Evolutionary conservation across 2,888 invertebrate genomes (phyloP).

Genomic region (Hypomecis atomaria): DNA sequence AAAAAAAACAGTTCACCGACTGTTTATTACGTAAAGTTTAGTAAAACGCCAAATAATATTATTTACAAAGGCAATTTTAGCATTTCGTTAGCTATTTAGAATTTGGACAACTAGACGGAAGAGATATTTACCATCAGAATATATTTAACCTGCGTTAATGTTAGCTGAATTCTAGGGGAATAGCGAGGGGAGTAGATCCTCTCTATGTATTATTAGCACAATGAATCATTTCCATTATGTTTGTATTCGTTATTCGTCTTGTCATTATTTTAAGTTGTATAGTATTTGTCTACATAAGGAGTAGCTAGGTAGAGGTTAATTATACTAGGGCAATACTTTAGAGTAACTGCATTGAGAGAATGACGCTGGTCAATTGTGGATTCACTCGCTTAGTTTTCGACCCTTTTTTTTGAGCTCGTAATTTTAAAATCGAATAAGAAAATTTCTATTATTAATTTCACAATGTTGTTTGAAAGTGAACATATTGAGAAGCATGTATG

Average conservation of each 20-base stretch:
- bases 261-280: conserved; percentile 85
- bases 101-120: conserved; percentile 36
- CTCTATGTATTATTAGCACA: conserved; percentile 78
- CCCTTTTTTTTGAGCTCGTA: too few species aligned
- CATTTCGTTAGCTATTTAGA: conserved; percentile 41
- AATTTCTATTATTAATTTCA: too few species aligned
- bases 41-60: conserved; percentile 25
- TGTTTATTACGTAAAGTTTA: conserved; percentile 5
- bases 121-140: conserved; percentile 34
- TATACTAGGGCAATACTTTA: conserved; percentile 78
- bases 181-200: conserved; percentile 54
- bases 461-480: too few species aligned
- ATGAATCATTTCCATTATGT: conserved; percentile 69
- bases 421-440: too few species aligned
- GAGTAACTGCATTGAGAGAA: conserved; percentile 54
- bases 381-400: conserved; percentile 39
- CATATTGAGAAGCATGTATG: too few species aligned
- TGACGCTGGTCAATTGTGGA: conserved; percentile 35
- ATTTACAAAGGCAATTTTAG: conserved; percentile 30
- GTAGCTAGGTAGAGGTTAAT: conserved; percentile 81
- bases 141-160: conserved; percentile 52
- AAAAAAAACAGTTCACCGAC: background rate
- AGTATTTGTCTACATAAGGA: conserved; percentile 77
- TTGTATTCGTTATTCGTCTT: conserved; percentile 78
- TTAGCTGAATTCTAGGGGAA: conserved; percentile 62